These are phyloP conservation scores for Polydrusus cervinus DNA, from an alignment of 2,888 invertebrate genomes.

Conservation along the genomic window DNA sequence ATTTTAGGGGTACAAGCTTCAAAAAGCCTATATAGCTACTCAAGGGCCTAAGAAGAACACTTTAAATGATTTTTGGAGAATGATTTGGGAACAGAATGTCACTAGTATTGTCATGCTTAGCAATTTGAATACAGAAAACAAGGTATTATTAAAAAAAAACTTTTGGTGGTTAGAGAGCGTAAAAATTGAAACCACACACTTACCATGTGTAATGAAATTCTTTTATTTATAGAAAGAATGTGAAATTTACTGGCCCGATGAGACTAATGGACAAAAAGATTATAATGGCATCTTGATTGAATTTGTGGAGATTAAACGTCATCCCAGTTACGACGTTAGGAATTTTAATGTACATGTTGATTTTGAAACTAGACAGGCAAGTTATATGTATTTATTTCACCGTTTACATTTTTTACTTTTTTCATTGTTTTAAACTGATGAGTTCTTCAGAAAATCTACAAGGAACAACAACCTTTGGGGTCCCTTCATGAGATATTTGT, in stretches of 20 bases:
- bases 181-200: too few species aligned
- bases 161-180: too few species aligned
- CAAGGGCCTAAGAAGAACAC: constrained; percentile 68
- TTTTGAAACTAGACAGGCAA: constrained; percentile 4
- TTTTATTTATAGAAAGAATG: constrained; percentile 69
- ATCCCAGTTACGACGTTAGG: constrained; percentile 68
- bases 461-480: too few species aligned
- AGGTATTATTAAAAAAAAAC: constrained; percentile 67
- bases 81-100: constrained; percentile 72
- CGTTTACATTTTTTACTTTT: too few species aligned
- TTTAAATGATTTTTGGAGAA: constrained; percentile 68
- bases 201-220: too few species aligned
- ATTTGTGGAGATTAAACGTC: constrained; percentile 64
- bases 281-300: constrained; percentile 67
- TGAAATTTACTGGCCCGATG: constrained; percentile 73
- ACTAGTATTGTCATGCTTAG: constrained; percentile 73
- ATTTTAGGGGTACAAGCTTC: constrained; percentile 64
- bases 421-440: too few species aligned
- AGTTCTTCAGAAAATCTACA: too few species aligned
- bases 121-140: constrained; percentile 71
- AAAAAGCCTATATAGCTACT: constrained; percentile 67
- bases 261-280: constrained; percentile 67
- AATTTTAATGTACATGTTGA: constrained; percentile 62
- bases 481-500: too few species aligned
- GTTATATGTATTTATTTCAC: not conserved